Conservation (phyloP, 1,140 invertebrate species). For the Amphibalanus amphitrite region DNA sequence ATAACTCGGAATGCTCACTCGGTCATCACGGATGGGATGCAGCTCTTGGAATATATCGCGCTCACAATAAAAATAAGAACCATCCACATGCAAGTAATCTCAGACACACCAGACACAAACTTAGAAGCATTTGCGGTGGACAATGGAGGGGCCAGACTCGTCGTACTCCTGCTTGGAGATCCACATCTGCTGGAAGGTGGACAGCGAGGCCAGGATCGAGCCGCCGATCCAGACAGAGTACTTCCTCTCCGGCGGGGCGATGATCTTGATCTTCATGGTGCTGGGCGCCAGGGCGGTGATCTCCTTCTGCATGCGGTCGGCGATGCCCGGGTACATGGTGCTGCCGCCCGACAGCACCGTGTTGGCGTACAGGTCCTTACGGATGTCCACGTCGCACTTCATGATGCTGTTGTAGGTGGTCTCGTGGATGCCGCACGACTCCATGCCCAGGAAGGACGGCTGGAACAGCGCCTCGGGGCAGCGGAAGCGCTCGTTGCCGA, state of each 20-base stretch:
- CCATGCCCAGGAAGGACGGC: conserved; percentile 55
- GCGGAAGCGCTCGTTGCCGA: conserved; percentile 65
- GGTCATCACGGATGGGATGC: too few relatives aligned
- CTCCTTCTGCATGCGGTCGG: conserved; percentile 39
- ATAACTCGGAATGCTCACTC: too few relatives aligned
- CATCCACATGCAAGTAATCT: background rate
- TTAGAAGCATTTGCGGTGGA: conserved; percentile 74
- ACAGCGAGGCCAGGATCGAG: conserved; percentile 39
- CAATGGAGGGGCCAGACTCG: conserved; percentile 49
- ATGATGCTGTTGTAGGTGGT: too few relatives aligned
- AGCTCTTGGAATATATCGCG: too few relatives aligned
- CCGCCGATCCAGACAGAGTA: conserved; percentile 41
- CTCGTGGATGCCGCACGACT: too few relatives aligned
- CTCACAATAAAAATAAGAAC: background rate
- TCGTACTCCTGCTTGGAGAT: conserved; percentile 32
- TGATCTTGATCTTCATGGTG: conserved; percentile 48
- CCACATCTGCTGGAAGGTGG: conserved; percentile 45
- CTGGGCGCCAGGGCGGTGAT: conserved; percentile 35
- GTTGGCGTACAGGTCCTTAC: too few relatives aligned
- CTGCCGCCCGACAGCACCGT: too few relatives aligned
- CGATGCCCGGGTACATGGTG: conserved; percentile 33
- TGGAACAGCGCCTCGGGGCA: conserved; percentile 73
- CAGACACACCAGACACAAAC: conserved; percentile 6
- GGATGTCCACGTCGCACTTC: too few relatives aligned
- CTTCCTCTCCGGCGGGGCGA: conserved; percentile 48